phyloP scores from a whole-genome alignment of 1,140 invertebrate genomes.

The Megathymus violae region DNA sequence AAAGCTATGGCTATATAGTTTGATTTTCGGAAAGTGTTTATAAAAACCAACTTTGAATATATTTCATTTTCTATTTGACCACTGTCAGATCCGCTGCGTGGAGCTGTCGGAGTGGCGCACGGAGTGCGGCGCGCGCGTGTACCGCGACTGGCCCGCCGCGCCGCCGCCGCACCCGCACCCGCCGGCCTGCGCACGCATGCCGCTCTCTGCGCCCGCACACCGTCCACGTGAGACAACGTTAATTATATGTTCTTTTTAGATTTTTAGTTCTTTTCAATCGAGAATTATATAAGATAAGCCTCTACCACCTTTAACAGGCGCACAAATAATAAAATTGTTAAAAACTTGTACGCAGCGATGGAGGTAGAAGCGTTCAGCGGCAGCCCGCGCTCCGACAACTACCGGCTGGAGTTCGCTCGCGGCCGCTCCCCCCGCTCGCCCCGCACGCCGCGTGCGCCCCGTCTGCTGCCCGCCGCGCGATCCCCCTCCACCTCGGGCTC shows the following conservation, averaged over 20 bases:
- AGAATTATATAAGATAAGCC: too few species aligned
- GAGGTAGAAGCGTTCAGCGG: conserved; percentile 70
- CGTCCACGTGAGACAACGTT: conserved; percentile 48
- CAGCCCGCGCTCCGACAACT: conserved; percentile 78
- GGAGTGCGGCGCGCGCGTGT: too few species aligned
- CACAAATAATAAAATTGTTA: conserved; percentile 1
- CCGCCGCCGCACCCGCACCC: conserved; percentile 68
- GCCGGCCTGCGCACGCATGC: conserved; percentile 78
- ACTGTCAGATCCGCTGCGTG: too few species aligned
- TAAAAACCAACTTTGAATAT: too few species aligned
- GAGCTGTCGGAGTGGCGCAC: too few species aligned
- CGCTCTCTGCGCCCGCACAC: conserved; percentile 48
- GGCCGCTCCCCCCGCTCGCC: conserved; percentile 57
- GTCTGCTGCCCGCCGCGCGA: conserved; percentile 51
- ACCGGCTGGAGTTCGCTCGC: conserved; percentile 78
- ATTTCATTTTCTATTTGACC: too few species aligned
- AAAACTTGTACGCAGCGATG: conserved; percentile 19
- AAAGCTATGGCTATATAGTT: too few species aligned
- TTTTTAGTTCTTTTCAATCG: too few species aligned
- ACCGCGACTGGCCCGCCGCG: conserved; percentile 37
- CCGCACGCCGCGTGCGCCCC: conserved; percentile 61
- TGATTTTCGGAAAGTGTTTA: too few species aligned
- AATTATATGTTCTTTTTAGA: too few species aligned
- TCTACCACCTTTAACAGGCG: too few species aligned
- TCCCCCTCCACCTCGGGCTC: conserved; percentile 63